A percentile compares a stretch with the other conserved stretches of the same genome.
Conservation (phyloP, 1,140 invertebrate species). For the Caenorhabditis latens region DNA sequence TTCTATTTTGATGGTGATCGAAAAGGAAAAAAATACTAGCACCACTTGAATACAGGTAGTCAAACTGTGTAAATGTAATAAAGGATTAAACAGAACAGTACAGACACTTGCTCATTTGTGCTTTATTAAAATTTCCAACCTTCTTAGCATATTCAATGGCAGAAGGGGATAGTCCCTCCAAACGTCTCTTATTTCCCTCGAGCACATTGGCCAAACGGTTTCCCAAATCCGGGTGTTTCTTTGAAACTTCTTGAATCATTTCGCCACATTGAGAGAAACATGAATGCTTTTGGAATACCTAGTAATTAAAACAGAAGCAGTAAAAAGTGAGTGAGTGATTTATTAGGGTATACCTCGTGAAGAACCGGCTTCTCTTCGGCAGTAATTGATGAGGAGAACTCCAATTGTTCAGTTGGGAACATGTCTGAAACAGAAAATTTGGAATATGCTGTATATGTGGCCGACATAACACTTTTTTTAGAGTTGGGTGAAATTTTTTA, state of each 20-base stretch:
- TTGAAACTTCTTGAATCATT: slow-evolving; percentile 35
- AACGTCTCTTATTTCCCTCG: slow-evolving; percentile 14
- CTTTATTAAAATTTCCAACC: not conserved
- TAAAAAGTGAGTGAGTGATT: not conserved
- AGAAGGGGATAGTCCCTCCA: not conserved
- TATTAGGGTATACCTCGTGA: slow-evolving; percentile 30
- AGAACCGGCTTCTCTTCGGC: slow-evolving; percentile 48
- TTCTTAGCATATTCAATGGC: slow-evolving; percentile 33
- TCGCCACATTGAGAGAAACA: slow-evolving; percentile 49
- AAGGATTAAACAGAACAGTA: too few relatives aligned
- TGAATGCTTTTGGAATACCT: slow-evolving; percentile 48
- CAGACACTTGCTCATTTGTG: too few relatives aligned
- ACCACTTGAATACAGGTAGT: too few relatives aligned
- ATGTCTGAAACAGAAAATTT: slow-evolving; percentile 18
- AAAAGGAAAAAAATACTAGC: too few relatives aligned
- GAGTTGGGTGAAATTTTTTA: not conserved
- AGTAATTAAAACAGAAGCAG: not conserved
- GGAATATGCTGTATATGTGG: too few relatives aligned
- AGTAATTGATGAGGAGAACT: slow-evolving; percentile 49
- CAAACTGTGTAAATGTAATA: too few relatives aligned
- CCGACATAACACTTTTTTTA: too few relatives aligned
- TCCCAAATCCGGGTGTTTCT: slow-evolving; percentile 26
- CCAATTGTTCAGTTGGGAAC: slow-evolving; percentile 47
- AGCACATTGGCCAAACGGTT: slow-evolving; percentile 3
- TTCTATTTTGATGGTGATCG: too few relatives aligned